phyloP scores from a whole-genome alignment of 2,113 vertebrate genomes.

The Semicossyphus pulcher region DNA sequence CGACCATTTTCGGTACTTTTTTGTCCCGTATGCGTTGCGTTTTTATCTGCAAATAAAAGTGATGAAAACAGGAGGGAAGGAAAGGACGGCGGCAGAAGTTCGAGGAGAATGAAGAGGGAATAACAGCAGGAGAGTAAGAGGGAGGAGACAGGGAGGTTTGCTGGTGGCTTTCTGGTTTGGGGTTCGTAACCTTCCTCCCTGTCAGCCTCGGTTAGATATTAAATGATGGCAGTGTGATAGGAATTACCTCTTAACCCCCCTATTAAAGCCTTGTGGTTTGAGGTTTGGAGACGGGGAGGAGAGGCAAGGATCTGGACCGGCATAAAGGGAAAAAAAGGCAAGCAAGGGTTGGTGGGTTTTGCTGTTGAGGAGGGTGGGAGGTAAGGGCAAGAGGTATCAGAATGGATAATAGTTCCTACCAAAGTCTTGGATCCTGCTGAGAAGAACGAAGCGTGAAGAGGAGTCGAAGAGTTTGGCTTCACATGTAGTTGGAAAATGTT shows the following conservation, averaged over 20 bases:
- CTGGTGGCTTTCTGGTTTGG: conserved; percentile 75
- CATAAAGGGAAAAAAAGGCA: conserved; percentile 53
- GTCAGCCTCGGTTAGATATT: conserved; percentile 78
- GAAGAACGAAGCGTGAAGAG: not conserved
- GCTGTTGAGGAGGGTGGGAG: conserved; percentile 44
- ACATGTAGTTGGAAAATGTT: conserved; percentile 33
- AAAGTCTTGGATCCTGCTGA: conserved; percentile 32
- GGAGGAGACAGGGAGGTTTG: conserved; percentile 61
- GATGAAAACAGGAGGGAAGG: conserved; percentile 3
- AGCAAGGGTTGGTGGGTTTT: conserved; percentile 44
- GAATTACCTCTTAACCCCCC: conserved; percentile 82
- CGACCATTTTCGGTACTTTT: conserved; percentile 22
- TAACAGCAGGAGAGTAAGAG: conserved; percentile 42
- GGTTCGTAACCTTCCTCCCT: conserved; percentile 78
- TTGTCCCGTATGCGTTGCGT: conserved; percentile 16
- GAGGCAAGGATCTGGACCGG: conserved; percentile 66
- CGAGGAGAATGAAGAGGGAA: conserved; percentile 20
- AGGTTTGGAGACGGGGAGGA: conserved; percentile 71
- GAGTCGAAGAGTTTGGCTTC: conserved; percentile 4
- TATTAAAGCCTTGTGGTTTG: conserved; percentile 79
- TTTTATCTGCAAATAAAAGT: conserved; percentile 10
- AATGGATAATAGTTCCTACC: conserved; percentile 48
- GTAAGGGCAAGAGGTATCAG: conserved; percentile 53
- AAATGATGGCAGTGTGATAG: conserved; percentile 82
- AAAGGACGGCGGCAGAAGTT: conserved; percentile 1